These are phyloP conservation scores for Diadema setosum DNA, from an alignment of 35 echinoderm and acorn worm genomes.

Conservation along the genomic window DNA sequence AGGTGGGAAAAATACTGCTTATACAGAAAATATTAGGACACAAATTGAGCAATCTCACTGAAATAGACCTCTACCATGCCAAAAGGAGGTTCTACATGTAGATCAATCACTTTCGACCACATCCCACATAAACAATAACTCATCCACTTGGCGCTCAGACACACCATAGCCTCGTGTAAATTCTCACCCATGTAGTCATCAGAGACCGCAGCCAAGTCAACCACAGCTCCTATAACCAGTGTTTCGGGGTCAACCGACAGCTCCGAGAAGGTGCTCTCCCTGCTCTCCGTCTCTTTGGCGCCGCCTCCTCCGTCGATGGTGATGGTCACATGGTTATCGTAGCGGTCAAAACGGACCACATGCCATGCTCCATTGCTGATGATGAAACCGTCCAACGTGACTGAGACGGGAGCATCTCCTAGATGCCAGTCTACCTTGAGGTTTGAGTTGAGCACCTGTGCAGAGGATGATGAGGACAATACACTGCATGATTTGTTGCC, in stretches of 20 bases:
- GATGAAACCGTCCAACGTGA: constrained; percentile 55
- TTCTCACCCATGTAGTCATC: constrained; percentile 72
- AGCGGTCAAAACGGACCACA: constrained; percentile 71
- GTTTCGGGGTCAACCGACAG: constrained; percentile 50
- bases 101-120: too few relatives aligned
- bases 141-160: background rate
- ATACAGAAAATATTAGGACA: too few relatives aligned
- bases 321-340: constrained; percentile 73
- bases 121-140: background rate
- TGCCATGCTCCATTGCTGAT: constrained; percentile 94
- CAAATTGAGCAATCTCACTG: too few relatives aligned
- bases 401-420: constrained; percentile 57
- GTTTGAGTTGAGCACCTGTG: constrained; percentile 60
- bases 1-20: too few relatives aligned
- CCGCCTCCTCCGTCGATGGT: constrained; percentile 94
- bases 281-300: constrained; percentile 76
- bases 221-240: constrained; percentile 65
- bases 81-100: too few relatives aligned
- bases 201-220: constrained; percentile 37
- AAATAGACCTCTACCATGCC: too few relatives aligned
- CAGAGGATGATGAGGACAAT: too few relatives aligned
- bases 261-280: constrained; percentile 47
- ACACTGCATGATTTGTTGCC: too few relatives aligned
- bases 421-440: constrained; percentile 69
- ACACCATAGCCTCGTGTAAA: too few relatives aligned